A percentile compares a stretch with the other conserved stretches of the same genome.
These are phyloP conservation scores for Rana temporaria DNA, from an alignment of 2,113 vertebrate genomes.

Conservation along the genomic window DNA sequence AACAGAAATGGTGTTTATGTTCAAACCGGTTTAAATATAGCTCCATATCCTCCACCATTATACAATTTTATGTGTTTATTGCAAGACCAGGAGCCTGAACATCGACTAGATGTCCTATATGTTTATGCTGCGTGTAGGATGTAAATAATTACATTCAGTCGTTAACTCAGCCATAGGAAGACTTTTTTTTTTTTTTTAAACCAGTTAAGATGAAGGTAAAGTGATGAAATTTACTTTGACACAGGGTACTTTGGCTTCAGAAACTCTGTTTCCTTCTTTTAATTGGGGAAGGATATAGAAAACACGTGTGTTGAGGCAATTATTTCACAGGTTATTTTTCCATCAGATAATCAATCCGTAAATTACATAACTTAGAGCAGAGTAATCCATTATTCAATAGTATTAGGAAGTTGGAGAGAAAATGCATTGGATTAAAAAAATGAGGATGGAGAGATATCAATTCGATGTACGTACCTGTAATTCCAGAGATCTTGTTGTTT, in stretches of 20 bases:
- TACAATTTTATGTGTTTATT: background rate
- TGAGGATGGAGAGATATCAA: background rate
- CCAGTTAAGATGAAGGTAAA: background rate
- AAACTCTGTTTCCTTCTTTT: slow-evolving; percentile 61
- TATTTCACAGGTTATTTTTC: slow-evolving; percentile 59
- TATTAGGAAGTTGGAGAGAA: background rate
- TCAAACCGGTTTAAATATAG: no score
- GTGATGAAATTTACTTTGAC: slow-evolving; percentile 44
- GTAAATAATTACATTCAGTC: slow-evolving; percentile 27
- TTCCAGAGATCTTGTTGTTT: background rate
- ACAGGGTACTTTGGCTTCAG: slow-evolving; percentile 13
- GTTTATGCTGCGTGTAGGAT: background rate
- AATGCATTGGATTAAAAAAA: background rate
- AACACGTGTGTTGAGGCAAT: slow-evolving; percentile 60
- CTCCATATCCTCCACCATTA: background rate
- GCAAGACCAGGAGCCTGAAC: background rate
- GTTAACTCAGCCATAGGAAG: background rate
- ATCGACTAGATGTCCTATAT: background rate
- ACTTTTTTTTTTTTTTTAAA: background rate
- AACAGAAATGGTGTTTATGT: no score
- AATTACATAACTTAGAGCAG: slow-evolving; percentile 62
- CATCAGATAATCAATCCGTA: slow-evolving; percentile 66
- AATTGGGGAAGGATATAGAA: slow-evolving; percentile 64
- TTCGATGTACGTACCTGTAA: slow-evolving; percentile 22
- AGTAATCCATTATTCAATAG: slow-evolving; percentile 7